Conservation (phyloP, 1,140 invertebrate genomes). For the Drosophila bipectinata region DNA sequence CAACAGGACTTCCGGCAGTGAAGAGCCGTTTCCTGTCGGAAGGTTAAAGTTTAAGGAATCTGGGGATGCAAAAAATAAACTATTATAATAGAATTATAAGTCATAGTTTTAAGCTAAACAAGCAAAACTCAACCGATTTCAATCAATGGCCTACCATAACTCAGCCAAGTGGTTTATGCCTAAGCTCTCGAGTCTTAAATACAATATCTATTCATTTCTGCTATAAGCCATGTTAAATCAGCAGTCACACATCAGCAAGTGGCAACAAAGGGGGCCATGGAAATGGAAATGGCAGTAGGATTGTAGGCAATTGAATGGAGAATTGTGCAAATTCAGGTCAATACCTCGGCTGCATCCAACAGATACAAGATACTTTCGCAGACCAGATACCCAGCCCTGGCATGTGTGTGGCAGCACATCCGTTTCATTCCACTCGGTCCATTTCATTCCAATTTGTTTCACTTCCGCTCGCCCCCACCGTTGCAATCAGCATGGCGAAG, state of each 20-base stretch:
- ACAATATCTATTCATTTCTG: neutral
- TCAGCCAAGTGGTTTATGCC: neutral
- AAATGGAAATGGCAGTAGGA: neutral
- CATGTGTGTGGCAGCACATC: constrained; percentile 13
- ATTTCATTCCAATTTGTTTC: constrained; percentile 8
- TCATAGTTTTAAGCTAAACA: neutral
- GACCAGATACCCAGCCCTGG: constrained; percentile 2
- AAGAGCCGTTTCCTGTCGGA: constrained; percentile 19
- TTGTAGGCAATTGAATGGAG: constrained; percentile 16
- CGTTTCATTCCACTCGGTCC: constrained; percentile 9
- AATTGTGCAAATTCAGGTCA: constrained; percentile 17
- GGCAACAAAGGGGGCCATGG: neutral
- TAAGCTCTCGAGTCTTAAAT: neutral
- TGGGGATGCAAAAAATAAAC: neutral
- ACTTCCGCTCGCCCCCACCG: constrained; percentile 5
- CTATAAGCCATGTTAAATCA: neutral
- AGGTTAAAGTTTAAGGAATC: too few species aligned
- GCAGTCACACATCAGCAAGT: constrained; percentile 1
- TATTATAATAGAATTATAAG: neutral
- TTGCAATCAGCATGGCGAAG: constrained; percentile 61
- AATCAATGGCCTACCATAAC: neutral
- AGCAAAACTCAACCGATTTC: neutral
- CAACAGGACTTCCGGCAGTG: constrained; percentile 1
- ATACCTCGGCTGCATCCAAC: constrained; percentile 10
- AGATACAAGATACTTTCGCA: constrained; percentile 10